phyloP scores from a whole-genome alignment of 2,888 invertebrate species.

The Ormyrus labotus region DNA sequence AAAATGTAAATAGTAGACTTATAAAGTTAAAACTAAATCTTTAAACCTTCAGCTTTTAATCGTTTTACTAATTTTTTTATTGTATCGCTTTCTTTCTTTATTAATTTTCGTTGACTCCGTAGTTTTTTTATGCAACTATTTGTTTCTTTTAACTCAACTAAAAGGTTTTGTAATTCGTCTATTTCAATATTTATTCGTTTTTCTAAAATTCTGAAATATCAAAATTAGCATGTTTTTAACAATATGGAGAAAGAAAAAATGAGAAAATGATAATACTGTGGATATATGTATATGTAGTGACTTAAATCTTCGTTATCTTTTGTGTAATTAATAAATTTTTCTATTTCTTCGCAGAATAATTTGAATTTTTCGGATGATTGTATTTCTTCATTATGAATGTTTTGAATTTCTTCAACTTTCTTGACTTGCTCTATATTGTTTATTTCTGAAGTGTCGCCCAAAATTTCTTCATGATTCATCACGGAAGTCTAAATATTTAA shows the following conservation, averaged over 20 bases:
- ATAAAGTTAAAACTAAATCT: background rate
- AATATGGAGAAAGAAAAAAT: background rate
- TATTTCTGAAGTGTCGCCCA: background rate
- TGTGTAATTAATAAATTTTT: slow-evolving; percentile 64
- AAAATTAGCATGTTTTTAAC: background rate
- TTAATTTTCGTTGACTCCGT: slow-evolving; percentile 65
- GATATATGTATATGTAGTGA: slow-evolving; percentile 62
- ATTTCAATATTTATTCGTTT: slow-evolving; percentile 64
- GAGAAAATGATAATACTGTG: slow-evolving; percentile 58
- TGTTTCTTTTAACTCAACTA: slow-evolving; percentile 68
- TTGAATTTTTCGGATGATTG: slow-evolving; percentile 37
- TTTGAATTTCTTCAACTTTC: slow-evolving; percentile 8
- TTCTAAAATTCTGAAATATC: slow-evolving; percentile 62
- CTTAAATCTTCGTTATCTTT: slow-evolving; percentile 60
- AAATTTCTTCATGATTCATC: slow-evolving; percentile 20
- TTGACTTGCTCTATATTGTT: background rate
- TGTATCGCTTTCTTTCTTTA: slow-evolving; percentile 66
- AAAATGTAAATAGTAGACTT: slow-evolving; percentile 59
- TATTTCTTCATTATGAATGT: background rate
- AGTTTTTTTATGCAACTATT: slow-evolving; percentile 65
- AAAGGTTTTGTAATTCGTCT: slow-evolving; percentile 67
- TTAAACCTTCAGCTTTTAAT: slow-evolving; percentile 68
- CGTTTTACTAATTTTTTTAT: slow-evolving; percentile 64
- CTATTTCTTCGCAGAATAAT: slow-evolving; percentile 63
- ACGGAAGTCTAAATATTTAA: background rate